These are phyloP conservation scores for Tuta absoluta DNA, from an alignment of 2,888 invertebrate genomes.

Conservation along the genomic window DNA sequence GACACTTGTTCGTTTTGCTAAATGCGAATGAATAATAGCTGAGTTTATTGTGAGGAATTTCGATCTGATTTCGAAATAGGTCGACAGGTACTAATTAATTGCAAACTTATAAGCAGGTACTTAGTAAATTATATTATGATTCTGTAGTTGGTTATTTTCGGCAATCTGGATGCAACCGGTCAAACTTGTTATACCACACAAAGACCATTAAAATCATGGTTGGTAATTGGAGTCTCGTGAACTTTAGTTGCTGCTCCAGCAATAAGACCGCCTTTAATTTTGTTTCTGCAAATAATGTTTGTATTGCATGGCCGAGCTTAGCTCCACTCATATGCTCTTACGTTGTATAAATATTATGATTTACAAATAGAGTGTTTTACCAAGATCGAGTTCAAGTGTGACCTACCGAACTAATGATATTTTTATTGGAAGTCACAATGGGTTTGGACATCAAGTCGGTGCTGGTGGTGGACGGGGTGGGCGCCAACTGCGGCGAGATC, in stretches of 20 bases:
- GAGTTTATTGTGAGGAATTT: neutral
- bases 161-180: neutral
- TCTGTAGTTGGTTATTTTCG: neutral
- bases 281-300: too few species aligned
- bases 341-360: too few species aligned
- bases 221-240: too few species aligned
- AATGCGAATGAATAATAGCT: neutral
- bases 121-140: neutral
- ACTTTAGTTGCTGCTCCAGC: too few species aligned
- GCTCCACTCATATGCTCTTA: too few species aligned
- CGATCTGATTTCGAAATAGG: too few species aligned
- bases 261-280: too few species aligned
- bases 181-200: neutral
- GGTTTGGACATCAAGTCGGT: slow-evolving; percentile 87
- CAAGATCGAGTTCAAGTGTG: too few species aligned
- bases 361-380: too few species aligned
- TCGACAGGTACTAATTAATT: neutral
- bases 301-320: too few species aligned
- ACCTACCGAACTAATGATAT: neutral
- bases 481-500: slow-evolving; percentile 91
- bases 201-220: neutral
- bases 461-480: slow-evolving; percentile 96
- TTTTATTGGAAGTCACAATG: slow-evolving; percentile 51
- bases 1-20: neutral
- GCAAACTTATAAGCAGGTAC: neutral